Evolutionary conservation across 2,113 vertebrate genomes (phyloP), one percentile per base, ranked within the genome.

Genomic region (Brachyhypopomus occidentalis): DNA sequence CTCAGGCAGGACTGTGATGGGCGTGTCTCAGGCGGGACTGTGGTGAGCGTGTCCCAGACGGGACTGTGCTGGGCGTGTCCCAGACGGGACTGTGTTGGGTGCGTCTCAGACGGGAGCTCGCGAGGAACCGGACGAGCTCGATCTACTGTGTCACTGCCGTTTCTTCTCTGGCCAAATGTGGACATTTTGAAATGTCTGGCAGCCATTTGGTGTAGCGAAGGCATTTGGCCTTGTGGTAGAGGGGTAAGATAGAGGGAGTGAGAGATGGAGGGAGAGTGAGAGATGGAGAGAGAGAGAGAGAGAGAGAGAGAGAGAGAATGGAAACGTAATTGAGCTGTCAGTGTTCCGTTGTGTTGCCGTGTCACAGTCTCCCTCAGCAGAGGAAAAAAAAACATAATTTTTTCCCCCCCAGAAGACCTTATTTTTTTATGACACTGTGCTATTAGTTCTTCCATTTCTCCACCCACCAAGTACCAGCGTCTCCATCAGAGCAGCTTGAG

Each of bases 291-390:
- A 55, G 36, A 78, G 56, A 48, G 30, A 67, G 81, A 72, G 52
- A 71, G 73, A 71, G 66, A 91, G 91, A 92, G 92, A 86, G 90
- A 91, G 92, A 88, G 90, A 89, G 91, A 93, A 91, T 86, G 92
- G 82, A 88, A 91, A 89, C 95, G 93, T 96, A 96, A 97, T 94
- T 96, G 96, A 96, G 93, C 95, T 96, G 95, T 96, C 95, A 95
- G 92, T 89, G 93, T 94, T 91, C 90, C 89, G 90, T 90, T 87
- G 86, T 84, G 85, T 90, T 88, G 88, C 91, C 86, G 90, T 90
- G 89, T 71, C 84, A 87, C 89, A 90, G 89, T 83, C 91, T 92
- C 89, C 87, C 88, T 88, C 87, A 88, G 91, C 88, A 89, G 91
- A 94, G 95, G 95, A 94, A 93, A 95, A 93, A 95, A 95, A 89